Conservation (phyloP, 2,113 vertebrate species). For the Lophotis ruficrista region DNA sequence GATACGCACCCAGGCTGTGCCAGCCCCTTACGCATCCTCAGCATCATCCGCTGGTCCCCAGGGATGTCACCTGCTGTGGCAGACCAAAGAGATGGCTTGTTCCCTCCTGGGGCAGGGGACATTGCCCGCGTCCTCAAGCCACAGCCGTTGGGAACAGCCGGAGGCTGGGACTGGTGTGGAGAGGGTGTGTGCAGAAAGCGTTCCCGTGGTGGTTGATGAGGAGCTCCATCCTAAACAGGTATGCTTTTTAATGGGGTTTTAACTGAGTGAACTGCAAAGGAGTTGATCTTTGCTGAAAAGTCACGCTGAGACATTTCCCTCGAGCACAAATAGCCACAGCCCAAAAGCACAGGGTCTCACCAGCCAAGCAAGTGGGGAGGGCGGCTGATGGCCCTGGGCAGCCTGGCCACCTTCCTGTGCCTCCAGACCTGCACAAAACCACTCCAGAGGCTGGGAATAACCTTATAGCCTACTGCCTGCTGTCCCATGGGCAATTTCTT, state of each 20-base stretch:
- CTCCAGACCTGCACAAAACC: background rate
- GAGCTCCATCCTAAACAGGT: background rate
- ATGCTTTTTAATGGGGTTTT: background rate
- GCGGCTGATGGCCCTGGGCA: background rate
- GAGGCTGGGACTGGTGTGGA: background rate
- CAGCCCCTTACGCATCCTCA: background rate
- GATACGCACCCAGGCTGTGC: background rate
- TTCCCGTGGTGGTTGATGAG: background rate
- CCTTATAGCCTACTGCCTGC: background rate
- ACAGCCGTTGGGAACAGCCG: background rate
- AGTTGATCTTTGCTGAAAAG: background rate
- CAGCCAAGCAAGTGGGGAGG: background rate
- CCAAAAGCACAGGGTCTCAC: background rate
- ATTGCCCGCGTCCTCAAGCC: background rate
- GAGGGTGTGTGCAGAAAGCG: fast-evolving
- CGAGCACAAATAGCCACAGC: background rate
- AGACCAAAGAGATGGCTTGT: background rate
- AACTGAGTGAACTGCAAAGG: background rate
- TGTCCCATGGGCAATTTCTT: background rate
- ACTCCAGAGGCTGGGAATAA: background rate
- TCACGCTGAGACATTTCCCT: background rate
- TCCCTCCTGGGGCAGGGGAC: background rate
- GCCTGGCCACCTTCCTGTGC: background rate
- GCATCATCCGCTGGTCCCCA: background rate
- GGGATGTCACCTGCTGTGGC: background rate